Conservation (phyloP, 2,888 invertebrate species). For the Chrysina gloriosa region DNA sequence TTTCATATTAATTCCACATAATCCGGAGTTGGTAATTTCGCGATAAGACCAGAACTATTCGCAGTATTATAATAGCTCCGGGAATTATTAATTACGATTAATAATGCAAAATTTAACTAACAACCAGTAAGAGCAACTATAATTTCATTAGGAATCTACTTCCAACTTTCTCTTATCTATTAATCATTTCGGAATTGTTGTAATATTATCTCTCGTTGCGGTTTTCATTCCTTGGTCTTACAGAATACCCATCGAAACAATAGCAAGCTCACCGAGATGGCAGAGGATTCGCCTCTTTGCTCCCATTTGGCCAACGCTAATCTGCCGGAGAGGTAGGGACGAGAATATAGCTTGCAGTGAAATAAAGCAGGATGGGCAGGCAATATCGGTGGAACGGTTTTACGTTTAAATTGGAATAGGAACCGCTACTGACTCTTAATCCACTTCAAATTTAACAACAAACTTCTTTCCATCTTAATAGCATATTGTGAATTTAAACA, state of each 20-base stretch:
- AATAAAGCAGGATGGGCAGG: slow-evolving; percentile 1
- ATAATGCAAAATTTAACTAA: slow-evolving; percentile 27
- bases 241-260: slow-evolving; percentile 12
- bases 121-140: slow-evolving; percentile 5
- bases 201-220: slow-evolving; percentile 28
- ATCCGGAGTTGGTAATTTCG: no score
- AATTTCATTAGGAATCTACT: slow-evolving; percentile 32
- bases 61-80: background rate
- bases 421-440: slow-evolving; percentile 47
- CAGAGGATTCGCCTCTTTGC: slow-evolving; percentile 4
- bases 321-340: background rate
- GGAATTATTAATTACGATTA: slow-evolving; percentile 28
- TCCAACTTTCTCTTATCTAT: slow-evolving; percentile 31
- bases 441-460: slow-evolving; percentile 51
- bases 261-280: background rate
- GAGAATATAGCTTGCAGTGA: background rate
- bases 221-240: slow-evolving; percentile 22
- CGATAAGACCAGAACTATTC: slow-evolving; percentile 3
- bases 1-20: slow-evolving; percentile 1
- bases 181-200: slow-evolving; percentile 30
- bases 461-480: slow-evolving; percentile 50
- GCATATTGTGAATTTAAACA: slow-evolving; percentile 49
- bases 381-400: no score
- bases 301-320: background rate
- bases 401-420: slow-evolving; percentile 8